Evolutionary conservation across 23 tunicate species (phyloP).

Genomic region (Phallusia fumigata): DNA sequence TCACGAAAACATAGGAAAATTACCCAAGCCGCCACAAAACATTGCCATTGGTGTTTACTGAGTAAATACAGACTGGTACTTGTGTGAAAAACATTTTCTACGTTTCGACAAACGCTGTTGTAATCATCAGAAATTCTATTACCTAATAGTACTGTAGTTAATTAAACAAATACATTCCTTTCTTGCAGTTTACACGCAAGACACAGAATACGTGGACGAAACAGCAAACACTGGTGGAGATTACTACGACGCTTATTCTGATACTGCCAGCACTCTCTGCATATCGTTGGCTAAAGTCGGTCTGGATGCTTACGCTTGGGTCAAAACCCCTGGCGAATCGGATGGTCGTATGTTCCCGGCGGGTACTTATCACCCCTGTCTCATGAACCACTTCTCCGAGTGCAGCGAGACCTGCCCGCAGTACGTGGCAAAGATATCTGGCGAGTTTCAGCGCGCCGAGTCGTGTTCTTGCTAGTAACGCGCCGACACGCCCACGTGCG

Average conservation of each 20-base stretch:
- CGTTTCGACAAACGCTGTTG: too few relatives aligned
- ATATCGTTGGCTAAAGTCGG: slow-evolving; percentile 42
- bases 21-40: too few relatives aligned
- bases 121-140: too few relatives aligned
- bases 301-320: slow-evolving; percentile 90
- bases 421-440: slow-evolving; percentile 81
- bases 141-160: too few relatives aligned
- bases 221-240: slow-evolving; percentile 19
- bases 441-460: slow-evolving; percentile 79
- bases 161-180: too few relatives aligned
- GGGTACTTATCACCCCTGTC: slow-evolving; percentile 95
- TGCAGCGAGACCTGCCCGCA: slow-evolving; percentile 94
- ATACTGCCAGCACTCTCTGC: slow-evolving; percentile 22
- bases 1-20: too few relatives aligned
- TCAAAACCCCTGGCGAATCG: slow-evolving; percentile 98
- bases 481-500: background rate
- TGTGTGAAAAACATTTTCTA: too few relatives aligned
- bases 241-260: slow-evolving; percentile 30
- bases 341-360: slow-evolving; percentile 90
- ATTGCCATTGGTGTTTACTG: too few relatives aligned
- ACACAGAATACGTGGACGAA: slow-evolving; percentile 3
- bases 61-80: too few relatives aligned
- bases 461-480: slow-evolving; percentile 51
- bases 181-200: background rate
- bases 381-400: slow-evolving; percentile 64